A percentile compares a stretch with the other conserved stretches of the same genome.
Conservation (phyloP, 1,140 invertebrate species). For the Papilio dardanus region DNA sequence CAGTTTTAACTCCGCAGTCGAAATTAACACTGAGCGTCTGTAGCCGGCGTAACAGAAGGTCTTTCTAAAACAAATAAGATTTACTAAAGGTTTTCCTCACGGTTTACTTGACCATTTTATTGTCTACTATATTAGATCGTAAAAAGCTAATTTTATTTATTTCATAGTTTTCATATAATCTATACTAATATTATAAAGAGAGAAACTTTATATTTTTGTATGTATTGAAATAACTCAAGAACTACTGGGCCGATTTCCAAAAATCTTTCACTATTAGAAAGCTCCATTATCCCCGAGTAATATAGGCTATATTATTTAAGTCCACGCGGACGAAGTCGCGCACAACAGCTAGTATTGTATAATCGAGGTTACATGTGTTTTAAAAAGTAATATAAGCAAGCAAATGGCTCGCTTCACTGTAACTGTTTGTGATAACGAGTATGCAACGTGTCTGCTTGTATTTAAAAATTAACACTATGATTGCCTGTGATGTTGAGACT, state of each 20-base stretch:
- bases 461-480: neutral
- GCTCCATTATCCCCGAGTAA: too few species aligned
- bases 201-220: too few species aligned
- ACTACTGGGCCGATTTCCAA: too few species aligned
- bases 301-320: too few species aligned
- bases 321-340: too few species aligned
- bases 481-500: neutral
- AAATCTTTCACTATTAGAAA: too few species aligned
- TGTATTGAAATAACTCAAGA: too few species aligned
- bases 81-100: neutral
- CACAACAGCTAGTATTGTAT: too few species aligned
- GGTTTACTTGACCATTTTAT: too few species aligned
- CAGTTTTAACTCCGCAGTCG: too few species aligned
- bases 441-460: neutral
- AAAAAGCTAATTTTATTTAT: conserved; percentile 4
- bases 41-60: neutral
- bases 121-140: neutral
- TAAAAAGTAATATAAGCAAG: neutral
- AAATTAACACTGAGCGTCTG: too few species aligned
- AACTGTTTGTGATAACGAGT: conserved; percentile 7
- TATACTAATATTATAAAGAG: too few species aligned
- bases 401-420: neutral
- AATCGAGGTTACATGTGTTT: conserved; percentile 18
- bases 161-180: neutral
- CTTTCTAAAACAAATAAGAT: neutral